Percentiles rank a stretch among this genome's conserved stretches.
Conservation (phyloP, 2,113 vertebrate genomes). For the Mugil cephalus region DNA sequence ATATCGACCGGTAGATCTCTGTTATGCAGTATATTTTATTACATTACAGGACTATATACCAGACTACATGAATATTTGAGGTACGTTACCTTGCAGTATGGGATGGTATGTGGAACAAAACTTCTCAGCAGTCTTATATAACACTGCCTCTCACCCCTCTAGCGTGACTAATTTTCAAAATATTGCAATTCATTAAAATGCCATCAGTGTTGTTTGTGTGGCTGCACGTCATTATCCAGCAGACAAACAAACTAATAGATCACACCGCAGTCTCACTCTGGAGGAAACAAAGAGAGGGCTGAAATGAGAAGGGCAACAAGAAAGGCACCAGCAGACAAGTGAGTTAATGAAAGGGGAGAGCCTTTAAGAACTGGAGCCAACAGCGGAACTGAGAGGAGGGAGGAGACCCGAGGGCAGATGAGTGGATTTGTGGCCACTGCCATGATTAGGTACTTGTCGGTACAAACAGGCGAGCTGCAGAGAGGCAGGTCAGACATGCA, state of each 20-base stretch:
- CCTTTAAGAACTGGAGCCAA: background rate
- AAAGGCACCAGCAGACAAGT: background rate
- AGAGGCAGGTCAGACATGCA: background rate
- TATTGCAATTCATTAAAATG: slow-evolving; percentile 33
- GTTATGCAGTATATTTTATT: too few species aligned
- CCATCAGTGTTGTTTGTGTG: slow-evolving; percentile 16
- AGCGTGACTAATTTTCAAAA: background rate
- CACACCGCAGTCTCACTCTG: background rate
- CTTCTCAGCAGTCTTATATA: background rate
- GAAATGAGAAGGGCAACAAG: background rate
- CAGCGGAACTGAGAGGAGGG: background rate
- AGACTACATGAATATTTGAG: too few species aligned
- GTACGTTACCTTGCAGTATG: background rate
- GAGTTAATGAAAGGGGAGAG: background rate
- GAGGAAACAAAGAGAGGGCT: slow-evolving; percentile 1
- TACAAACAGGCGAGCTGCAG: background rate
- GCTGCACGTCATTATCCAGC: slow-evolving; percentile 15
- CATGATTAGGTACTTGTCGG: slow-evolving; percentile 16
- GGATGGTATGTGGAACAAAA: background rate
- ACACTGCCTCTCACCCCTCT: background rate
- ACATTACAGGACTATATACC: too few species aligned
- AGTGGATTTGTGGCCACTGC: background rate
- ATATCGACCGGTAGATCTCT: too few species aligned
- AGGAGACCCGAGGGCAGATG: background rate
- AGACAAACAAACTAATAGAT: slow-evolving; percentile 8